Base-by-base conservation (phyloP, 2,797 vertebrate species). In the Diglossa cyanea region DNA sequence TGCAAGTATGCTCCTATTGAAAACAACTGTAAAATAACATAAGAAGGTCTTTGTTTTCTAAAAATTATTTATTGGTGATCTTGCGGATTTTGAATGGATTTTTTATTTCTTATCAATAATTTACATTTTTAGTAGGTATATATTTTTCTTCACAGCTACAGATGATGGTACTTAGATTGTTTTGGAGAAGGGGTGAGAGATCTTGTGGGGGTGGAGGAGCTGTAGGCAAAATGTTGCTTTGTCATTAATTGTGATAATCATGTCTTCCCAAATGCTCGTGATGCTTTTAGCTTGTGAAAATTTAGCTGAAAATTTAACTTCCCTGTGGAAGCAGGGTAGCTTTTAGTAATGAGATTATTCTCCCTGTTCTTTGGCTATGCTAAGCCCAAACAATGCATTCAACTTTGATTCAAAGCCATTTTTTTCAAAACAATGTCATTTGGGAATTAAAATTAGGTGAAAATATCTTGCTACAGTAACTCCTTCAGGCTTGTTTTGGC, bases 391-490 rank as follows among this genome's bases (percentile, higher is more conserved):
- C 31, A 77, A 25, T 23, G 25, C 25, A 28, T 63, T 86, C 48
- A 63, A 30, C 24, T 86, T 94, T 61, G 31, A 74, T 63, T 88
- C 37, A 35, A n/a, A 80, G 24, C 26, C 45, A 53, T 57, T 74
- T 61, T 45, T 92, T 42, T 37, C 40, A 76, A 70, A 92, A 66
- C 11, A 40, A 2, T 62, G 25, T 21, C 24, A 20, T 57, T 30
- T 77, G 39, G 26, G 92, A 88, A 80, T 16, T 23, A 80, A 53
- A 63, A 48, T 77, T 67, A 90, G 19, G 53, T 39, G 42, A 74
- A 76, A 91, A 80, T 28, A 3, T 77, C 68, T 61, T 88, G 44
- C 24, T 40, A 11, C 10, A 75, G 35, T 54, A 80, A 71, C 83
- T 88, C 39, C 58, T 76, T 91, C 28, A 55, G 61, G 58, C 31